A percentile compares a stretch with the other conserved stretches of the same genome.
Evolutionary conservation across 2,113 vertebrate genomes (phyloP).

Genomic region (Pagrus major): DNA sequence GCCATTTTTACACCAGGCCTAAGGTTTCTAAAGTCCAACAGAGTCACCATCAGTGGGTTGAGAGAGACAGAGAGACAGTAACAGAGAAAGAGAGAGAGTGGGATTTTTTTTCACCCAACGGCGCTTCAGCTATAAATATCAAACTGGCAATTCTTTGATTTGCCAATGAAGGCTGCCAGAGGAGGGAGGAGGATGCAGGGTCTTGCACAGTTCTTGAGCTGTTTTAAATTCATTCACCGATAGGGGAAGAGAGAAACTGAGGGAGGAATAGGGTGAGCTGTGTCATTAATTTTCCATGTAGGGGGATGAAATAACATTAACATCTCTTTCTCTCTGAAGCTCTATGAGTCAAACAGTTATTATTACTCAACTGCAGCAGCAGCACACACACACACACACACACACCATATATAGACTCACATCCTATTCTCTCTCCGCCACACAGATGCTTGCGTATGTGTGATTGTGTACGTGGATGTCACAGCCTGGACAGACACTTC

Average conservation of each 20-base stretch:
- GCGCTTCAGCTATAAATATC: constrained; percentile 80
- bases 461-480: constrained; percentile 33
- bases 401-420: constrained; percentile 20
- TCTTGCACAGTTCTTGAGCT: constrained; percentile 67
- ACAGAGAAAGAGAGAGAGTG: constrained; percentile 44
- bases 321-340: constrained; percentile 75
- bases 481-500: constrained; percentile 60
- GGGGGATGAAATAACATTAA: constrained; percentile 76
- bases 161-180: constrained; percentile 74
- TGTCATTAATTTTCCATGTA: constrained; percentile 75
- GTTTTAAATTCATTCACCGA: constrained; percentile 75
- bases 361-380: constrained; percentile 48
- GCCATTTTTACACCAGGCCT: constrained; percentile 77
- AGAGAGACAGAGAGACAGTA: constrained; percentile 39
- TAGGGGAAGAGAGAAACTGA: constrained; percentile 43
- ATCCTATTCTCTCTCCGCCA: constrained; percentile 15
- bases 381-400: constrained; percentile 11
- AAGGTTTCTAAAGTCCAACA: constrained; percentile 75
- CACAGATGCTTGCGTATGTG: background rate
- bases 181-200: constrained; percentile 59
- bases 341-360: constrained; percentile 71
- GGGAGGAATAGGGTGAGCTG: constrained; percentile 51
- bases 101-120: constrained; percentile 64
- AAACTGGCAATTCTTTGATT: constrained; percentile 79
- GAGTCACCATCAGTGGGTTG: constrained; percentile 77